Evolutionary conservation across 2,113 vertebrate species (phyloP), one percentile per base, ranked within the genome.

Genomic region (Holacanthus passer): DNA sequence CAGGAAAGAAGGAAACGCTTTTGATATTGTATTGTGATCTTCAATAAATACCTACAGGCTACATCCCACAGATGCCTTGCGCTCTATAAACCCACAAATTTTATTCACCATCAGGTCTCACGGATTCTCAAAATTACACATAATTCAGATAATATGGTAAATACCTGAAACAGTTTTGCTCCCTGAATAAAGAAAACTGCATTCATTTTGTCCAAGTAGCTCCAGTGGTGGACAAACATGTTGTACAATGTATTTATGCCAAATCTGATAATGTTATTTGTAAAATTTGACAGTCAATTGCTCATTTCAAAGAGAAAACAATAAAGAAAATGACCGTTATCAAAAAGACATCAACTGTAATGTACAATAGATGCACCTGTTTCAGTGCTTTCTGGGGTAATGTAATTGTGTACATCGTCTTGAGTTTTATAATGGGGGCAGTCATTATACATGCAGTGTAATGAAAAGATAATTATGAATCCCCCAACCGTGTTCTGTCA

Each of bases 391-490:
- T 82, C 83, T 74, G 71, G 85, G 81, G 79, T 82, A 80, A 91
- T 85, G 85, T 91, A 90, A 91, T 88, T 87, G 87, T 91, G 90
- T 90, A 88, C 84, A 85, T 88, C 68, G 60, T 88, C 88, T 89
- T 79, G 88, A 87, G 88, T 88, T 89, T 89, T 82, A 92, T 94
- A 95, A 95, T 90, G 91, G 91, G 89, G 91, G 90, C 89, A 89
- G 92, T 91, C 93, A 92, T 95, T 94, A 92, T 92, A 92, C 90
- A 92, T 83, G 87, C 90, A 90, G 86, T 81, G 92, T 87, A 94
- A 94, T 94, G 90, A 93, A 93, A 93, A 92, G 87, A 94, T 93
- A 92, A 94, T 94, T 94, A 91, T 90, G 88, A 94, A 94, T 94
- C 89, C 85, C 85, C 91, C 83, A 88, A 91, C 92, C 85, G 84